phyloP scores from a whole-genome alignment of 1,140 invertebrate species.

The Diploscapter pachys region DNA sequence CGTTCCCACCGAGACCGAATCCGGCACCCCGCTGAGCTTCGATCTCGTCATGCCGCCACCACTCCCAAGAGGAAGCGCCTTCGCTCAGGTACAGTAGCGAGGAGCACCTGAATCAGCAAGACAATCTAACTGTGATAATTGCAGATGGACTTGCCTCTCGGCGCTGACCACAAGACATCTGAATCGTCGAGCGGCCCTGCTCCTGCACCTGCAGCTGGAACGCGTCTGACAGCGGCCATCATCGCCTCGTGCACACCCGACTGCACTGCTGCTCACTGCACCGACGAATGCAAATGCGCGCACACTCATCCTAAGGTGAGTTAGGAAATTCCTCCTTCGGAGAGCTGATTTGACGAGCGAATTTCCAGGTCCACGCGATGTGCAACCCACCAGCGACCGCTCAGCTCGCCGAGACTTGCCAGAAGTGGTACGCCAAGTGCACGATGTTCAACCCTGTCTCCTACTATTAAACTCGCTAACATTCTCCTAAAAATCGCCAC shows the following conservation, averaged over 20 bases:
- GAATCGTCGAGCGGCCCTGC: constrained; percentile 15
- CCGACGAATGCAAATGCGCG: constrained; percentile 37
- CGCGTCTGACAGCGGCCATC: constrained; percentile 33
- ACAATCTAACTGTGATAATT: too few relatives aligned
- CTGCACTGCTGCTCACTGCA: constrained; percentile 33
- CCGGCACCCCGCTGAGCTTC: too few relatives aligned
- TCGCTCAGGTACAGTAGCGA: constrained; percentile 15
- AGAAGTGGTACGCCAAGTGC: constrained; percentile 40
- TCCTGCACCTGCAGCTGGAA: constrained; percentile 7
- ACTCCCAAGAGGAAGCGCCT: constrained; percentile 31
- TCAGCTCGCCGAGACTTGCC: constrained; percentile 31
- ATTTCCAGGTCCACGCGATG: constrained; percentile 34
- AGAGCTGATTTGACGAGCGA: neutral
- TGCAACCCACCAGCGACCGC: constrained; percentile 39
- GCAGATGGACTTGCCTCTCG: constrained; percentile 33
- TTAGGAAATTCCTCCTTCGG: too few relatives aligned
- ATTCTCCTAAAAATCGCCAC: too few relatives aligned
- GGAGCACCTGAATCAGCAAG: too few relatives aligned
- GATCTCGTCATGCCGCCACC: constrained; percentile 35
- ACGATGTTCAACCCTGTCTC: constrained; percentile 35
- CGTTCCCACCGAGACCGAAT: neutral
- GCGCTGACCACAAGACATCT: constrained; percentile 13
- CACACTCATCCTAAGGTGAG: constrained; percentile 37
- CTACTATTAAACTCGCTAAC: constrained; percentile 17
- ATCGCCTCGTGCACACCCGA: constrained; percentile 34